Base-by-base conservation (phyloP, 2,113 vertebrate species). In the Fregetta grallaria region DNA sequence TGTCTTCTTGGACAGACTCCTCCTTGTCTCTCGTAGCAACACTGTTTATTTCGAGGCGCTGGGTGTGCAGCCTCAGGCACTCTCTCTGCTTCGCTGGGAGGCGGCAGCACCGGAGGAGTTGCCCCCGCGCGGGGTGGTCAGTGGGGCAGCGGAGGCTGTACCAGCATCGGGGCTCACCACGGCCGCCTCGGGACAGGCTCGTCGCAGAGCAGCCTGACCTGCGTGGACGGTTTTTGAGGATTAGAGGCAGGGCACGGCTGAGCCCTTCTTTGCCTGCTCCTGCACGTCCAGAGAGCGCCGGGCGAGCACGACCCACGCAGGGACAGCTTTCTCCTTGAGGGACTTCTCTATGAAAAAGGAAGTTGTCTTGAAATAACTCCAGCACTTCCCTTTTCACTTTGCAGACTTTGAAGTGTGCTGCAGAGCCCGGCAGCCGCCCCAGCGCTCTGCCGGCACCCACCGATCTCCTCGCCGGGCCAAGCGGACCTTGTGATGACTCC, bases 281-380 rank as follows among this genome's bases (percentile, higher is more conserved):
- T 15, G 18, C 53, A 19, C 7, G 2, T 14, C 40, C 5, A 0
- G 15, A 19, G 44, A 17, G n/a, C 7, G 1, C 25, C 5, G 0
- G 40, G 56, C 4, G 3, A 34, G 52, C 2, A 3, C 5, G 11
- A 18, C 25, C 53, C 4, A 0, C 3, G 0, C 2, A 2, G 75
- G 72, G 68, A 42, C 89, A 40, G 88, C 86, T 74, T 63, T 73
- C 92, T 90, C 89, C 68, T 80, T 29, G 34, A 26, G 70, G 55
- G 74, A 50, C 40, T 36, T 38, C 71, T 55, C 32, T 15, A 3
- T 44, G 38, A 40, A 71, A 72, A 90, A 94, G 96, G 96, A 97
- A 96, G 92, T 67, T 16, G 79, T 59, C 90, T 93, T 74, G 86
- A 94, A 96, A 94, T 94, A 96, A 74, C 92, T 86, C 67, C 11